Base-by-base conservation (phyloP, 1,140 invertebrate species). In the Drosophila funebris region DNA sequence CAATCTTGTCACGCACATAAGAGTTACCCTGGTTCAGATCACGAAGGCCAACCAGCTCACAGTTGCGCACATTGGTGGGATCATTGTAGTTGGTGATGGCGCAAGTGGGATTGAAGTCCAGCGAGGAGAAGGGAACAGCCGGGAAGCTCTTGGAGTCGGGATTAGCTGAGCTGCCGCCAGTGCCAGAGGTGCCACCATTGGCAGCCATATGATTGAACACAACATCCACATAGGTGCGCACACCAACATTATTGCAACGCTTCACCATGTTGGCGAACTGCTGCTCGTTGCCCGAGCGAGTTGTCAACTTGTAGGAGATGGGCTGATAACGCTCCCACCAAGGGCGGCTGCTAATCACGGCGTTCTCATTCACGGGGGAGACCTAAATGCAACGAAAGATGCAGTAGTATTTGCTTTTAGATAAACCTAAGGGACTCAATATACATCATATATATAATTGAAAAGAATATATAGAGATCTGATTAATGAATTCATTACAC, bases 321-420 rank as follows among this genome's bases (percentile, higher is more conserved):
- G 96, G 96, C 91, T 98, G 97, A 77, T 98, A 98, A 8, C 97
- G 93, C 91, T 98, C 96, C 93, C 94, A 97, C 97, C 94, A 97
- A 67, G 94, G 95, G 58, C 95, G 94, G 9, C 87, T 58, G 13
- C 43, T 44, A 18, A 73, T 63, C 13, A 91, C 78, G 7, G 76
- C 73, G 39, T 91, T 91, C 61, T 91, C 90, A 14, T 85, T 91
- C 8, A 79, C 74, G 2, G 90, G 90, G 0, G 90, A 91, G 0
- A 90, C 84, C 88, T 91, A 31, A 11, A 8, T 5, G 14, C 11
- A 36, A 11, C 4, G 6, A n/a, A 13, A n/a, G 33, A 36, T 0
- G 3, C 0, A 0, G 11, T n/a, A 11, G 11, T n/a, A n/a, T 33
- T 2, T 1, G 31, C 3, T 8, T n/a, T n/a, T n/a, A n/a, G n/a